phyloP scores from a whole-genome alignment of 1,140 invertebrate genomes.

The Neodiprion fabricii region DNA sequence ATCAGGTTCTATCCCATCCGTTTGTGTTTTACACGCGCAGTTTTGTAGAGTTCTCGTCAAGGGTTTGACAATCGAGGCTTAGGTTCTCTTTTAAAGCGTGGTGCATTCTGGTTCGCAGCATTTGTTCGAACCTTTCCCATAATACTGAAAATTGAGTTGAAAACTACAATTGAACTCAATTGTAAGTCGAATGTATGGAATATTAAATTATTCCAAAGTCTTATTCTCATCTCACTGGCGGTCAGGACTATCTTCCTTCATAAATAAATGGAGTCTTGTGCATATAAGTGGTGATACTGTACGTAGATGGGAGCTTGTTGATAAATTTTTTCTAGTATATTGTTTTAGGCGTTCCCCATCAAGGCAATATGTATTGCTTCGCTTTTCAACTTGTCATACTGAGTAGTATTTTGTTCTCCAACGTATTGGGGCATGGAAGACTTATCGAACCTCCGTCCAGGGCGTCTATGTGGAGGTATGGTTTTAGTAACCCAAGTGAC shows the following conservation, averaged over 20 bases:
- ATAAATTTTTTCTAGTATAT: no score
- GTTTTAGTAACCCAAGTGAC: constrained; percentile 69
- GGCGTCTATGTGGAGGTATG: constrained; percentile 80
- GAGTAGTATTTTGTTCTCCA: constrained; percentile 31
- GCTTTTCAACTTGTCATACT: constrained; percentile 15
- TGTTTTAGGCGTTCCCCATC: constrained; percentile 23
- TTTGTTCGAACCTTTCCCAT: no score
- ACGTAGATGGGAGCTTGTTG: not conserved
- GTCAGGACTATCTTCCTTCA: no score
- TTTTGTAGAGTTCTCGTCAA: not conserved
- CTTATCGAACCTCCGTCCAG: constrained; percentile 87
- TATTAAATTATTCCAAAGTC: constrained; percentile 21
- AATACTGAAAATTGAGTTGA: no score
- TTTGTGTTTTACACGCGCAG: not conserved
- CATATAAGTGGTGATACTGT: no score
- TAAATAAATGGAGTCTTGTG: no score
- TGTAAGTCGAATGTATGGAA: no score
- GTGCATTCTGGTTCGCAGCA: no score
- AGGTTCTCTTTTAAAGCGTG: no score
- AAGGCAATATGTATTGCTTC: constrained; percentile 19
- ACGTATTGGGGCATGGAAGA: constrained; percentile 70
- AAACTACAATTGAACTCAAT: no score
- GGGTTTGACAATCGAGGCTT: no score
- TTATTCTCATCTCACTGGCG: not conserved
- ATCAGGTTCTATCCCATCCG: not conserved